phyloP scores from a whole-genome alignment of 1,140 invertebrate species.

The Drosophila pseudoananassae region DNA sequence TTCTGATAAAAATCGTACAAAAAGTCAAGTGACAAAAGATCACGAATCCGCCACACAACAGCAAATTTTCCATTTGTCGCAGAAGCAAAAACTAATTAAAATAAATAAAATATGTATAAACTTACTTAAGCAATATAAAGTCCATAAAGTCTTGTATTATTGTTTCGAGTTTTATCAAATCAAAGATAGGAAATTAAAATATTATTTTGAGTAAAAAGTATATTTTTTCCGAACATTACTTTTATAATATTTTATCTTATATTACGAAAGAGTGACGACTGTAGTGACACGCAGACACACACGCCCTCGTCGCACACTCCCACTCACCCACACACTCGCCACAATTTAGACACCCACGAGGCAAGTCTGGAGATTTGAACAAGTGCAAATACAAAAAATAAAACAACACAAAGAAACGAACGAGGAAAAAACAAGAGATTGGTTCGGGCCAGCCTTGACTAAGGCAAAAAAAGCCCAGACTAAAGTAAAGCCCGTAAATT shows the following conservation, averaged over 20 bases:
- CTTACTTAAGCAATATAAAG: background rate
- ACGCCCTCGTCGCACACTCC: conserved; percentile 3
- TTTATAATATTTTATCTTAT: conserved; percentile 1
- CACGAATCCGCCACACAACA: conserved; percentile 66
- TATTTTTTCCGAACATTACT: background rate
- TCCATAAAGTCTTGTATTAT: background rate
- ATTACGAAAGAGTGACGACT: conserved; percentile 9
- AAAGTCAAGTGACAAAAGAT: conserved; percentile 74
- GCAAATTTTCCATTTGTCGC: conserved; percentile 22
- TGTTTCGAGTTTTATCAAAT: background rate
- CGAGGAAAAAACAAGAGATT: conserved; percentile 23
- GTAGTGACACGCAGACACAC: conserved; percentile 9
- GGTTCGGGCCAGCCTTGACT: conserved; percentile 40
- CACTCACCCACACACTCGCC: conserved; percentile 16
- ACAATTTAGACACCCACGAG: conserved; percentile 29
- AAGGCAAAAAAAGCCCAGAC: conserved; percentile 31
- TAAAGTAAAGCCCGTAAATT: conserved; percentile 35
- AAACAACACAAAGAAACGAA: conserved; percentile 18
- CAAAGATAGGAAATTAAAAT: no score
- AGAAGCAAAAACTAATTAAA: conserved; percentile 44
- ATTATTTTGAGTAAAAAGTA: no score
- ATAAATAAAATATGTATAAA: background rate
- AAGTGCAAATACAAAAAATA: conserved; percentile 61
- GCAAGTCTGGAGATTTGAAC: conserved; percentile 70
- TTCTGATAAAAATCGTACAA: conserved; percentile 59